Evolutionary conservation across 1,140 invertebrate species (phyloP).

Genomic region (Lycorma delicatula): DNA sequence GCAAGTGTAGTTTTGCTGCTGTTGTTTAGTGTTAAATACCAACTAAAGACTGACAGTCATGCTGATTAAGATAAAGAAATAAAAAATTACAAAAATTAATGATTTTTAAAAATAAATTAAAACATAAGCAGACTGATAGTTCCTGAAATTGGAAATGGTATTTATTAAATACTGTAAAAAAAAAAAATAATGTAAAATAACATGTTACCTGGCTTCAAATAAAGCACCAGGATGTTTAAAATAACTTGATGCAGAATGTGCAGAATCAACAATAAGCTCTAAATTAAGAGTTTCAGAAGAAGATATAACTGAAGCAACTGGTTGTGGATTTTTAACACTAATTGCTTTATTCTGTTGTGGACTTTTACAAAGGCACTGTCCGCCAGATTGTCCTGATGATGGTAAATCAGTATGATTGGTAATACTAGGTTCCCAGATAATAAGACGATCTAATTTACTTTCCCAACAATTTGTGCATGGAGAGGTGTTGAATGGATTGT

Average conservation of each 20-base stretch:
- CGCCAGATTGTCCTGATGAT: conserved; percentile 41
- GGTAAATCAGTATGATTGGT: conserved; percentile 44
- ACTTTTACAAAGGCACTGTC: conserved; percentile 56
- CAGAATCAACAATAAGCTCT: conserved; percentile 68
- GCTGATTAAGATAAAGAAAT: no score
- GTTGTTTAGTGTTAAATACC: no score
- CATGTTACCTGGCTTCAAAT: conserved; percentile 62
- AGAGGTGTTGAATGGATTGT: conserved; percentile 63
- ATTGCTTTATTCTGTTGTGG: conserved; percentile 4
- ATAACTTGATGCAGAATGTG: conserved; percentile 71
- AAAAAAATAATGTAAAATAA: no score
- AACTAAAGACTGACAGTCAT: no score
- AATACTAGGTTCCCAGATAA: conserved; percentile 57
- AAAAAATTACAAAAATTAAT: no score
- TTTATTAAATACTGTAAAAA: no score
- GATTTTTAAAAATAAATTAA: no score
- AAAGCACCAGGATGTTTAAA: conserved; percentile 74
- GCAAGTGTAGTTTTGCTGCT: no score
- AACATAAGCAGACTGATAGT: no score
- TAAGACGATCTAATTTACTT: conserved; percentile 71
- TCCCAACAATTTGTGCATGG: conserved; percentile 74
- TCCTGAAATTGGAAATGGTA: no score
- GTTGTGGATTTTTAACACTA: neutral
- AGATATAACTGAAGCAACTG: conserved; percentile 22
- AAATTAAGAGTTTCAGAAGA: conserved; percentile 57